Percentiles rank a stretch among this genome's conserved stretches.
These are phyloP conservation scores for Drosophila biarmipes DNA, from an alignment of 1,140 invertebrate species.

Conservation along the genomic window DNA sequence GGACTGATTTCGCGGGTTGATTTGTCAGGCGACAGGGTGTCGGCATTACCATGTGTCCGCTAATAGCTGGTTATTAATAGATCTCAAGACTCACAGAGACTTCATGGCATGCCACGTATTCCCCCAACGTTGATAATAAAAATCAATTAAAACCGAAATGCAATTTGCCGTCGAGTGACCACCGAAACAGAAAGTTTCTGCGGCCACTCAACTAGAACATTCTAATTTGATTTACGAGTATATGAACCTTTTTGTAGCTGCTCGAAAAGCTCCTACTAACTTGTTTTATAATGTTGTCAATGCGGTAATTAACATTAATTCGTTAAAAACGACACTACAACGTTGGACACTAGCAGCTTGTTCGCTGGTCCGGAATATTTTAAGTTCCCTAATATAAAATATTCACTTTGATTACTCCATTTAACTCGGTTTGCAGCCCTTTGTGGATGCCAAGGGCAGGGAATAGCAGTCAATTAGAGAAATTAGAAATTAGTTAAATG, in stretches of 20 bases:
- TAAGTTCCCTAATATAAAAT: no score
- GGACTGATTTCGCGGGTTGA: slow-evolving; percentile 16
- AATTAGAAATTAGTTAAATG: slow-evolving; percentile 13
- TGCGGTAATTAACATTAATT: slow-evolving; percentile 51
- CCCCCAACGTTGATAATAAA: slow-evolving; percentile 3
- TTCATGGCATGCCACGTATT: neutral
- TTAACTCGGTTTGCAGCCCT: neutral
- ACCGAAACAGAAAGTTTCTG: neutral
- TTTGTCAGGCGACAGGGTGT: slow-evolving; percentile 1
- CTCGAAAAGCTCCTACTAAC: slow-evolving; percentile 9
- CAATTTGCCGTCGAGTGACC: neutral
- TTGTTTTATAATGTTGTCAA: slow-evolving; percentile 48
- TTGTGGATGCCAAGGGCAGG: neutral
- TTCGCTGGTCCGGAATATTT: slow-evolving; percentile 5
- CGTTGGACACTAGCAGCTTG: neutral
- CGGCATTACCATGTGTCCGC: slow-evolving; percentile 13
- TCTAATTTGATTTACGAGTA: slow-evolving; percentile 27
- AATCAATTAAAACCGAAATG: neutral
- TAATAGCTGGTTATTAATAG: slow-evolving; percentile 28
- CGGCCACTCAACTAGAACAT: slow-evolving; percentile 8
- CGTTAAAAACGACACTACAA: slow-evolving; percentile 45
- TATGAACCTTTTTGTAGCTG: slow-evolving; percentile 3
- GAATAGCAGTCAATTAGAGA: slow-evolving; percentile 7
- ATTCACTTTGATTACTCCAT: slow-evolving; percentile 2
- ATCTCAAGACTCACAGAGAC: neutral